Conservation (phyloP, 1,140 invertebrate species). For the Manduca sexta region DNA sequence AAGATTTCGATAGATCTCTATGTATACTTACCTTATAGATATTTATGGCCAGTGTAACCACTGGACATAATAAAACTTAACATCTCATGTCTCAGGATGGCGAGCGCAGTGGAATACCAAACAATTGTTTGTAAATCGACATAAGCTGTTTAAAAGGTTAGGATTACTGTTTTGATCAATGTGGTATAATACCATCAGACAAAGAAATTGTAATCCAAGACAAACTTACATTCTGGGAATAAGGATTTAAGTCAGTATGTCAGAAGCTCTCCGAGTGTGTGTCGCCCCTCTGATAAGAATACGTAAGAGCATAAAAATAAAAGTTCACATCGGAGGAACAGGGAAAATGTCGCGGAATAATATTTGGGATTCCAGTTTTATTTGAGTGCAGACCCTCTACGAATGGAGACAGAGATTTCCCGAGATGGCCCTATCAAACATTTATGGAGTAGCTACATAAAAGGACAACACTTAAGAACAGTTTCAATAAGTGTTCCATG, state of each 20-base stretch:
- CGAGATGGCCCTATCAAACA: constrained; percentile 72
- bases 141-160: neutral
- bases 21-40: too few species aligned
- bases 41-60: too few species aligned
- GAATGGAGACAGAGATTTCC: constrained; percentile 71
- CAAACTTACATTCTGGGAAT: constrained; percentile 27
- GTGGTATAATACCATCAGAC: neutral
- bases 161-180: too few species aligned
- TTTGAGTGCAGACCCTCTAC: constrained; percentile 70
- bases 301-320: constrained; percentile 72
- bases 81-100: too few species aligned
- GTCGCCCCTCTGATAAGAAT: constrained; percentile 68
- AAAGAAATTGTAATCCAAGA: constrained; percentile 23
- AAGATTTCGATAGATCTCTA: too few species aligned
- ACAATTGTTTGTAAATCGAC: too few species aligned
- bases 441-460: constrained; percentile 72
- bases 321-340: constrained; percentile 69
- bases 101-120: too few species aligned
- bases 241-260: constrained; percentile 52
- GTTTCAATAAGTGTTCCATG: constrained; percentile 66
- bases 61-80: too few species aligned
- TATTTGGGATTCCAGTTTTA: constrained; percentile 72
- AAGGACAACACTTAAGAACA: constrained; percentile 70
- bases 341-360: constrained; percentile 69
- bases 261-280: constrained; percentile 57